Evolutionary conservation across 1,140 invertebrate species (phyloP), one percentile per base, ranked within the genome.

Genomic region (Drosophila pseudoobscura): DNA sequence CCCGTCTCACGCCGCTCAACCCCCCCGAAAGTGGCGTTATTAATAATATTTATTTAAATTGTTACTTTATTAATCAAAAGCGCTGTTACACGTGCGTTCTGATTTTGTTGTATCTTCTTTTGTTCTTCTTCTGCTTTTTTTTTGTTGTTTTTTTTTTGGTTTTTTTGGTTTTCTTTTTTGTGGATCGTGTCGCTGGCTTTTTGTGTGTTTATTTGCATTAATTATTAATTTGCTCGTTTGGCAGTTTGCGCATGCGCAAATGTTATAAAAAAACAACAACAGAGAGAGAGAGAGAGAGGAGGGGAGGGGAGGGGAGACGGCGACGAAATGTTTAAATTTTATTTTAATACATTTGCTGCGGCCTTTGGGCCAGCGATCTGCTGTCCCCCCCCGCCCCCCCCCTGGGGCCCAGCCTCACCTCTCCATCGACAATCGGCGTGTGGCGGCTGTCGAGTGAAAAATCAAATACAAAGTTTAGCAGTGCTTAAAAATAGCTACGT

Each of bases 211-310:
- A 83, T 89, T 88, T 88, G 83, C 83, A 88, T 88, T 88, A 83
- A 88, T 88, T 88, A 88, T 83, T 88, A 88, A 88, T 88, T 88
- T 88, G 83, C 78, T 83, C 83, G 78, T 87, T 87, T 87, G 78
- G 65, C 75, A 83, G 83, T 75, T 88, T 75, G 83, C 83, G 78
- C 83, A 87, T 87, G 83, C 78, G 83, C 78, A 78, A 87, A 87
- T 78, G 83, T 49, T 75, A 75, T 75, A 76, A 69, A 78, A 70
- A 62, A 24, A 24, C 24, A 24, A 24, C 24, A 24, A 20, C 20
- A 20, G 17, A 17, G 6, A 55, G 3, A 6, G 4, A 63, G 6
- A 74, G 9, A 13, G 9, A 26, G 6, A 61, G 29, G 44, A 54
- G 43, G 51, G n/a, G 54, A 66, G 60, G 39, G 58, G 26, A 68